Conservation (phyloP, 2,888 invertebrate genomes). For the Aricia artaxerxes region DNA sequence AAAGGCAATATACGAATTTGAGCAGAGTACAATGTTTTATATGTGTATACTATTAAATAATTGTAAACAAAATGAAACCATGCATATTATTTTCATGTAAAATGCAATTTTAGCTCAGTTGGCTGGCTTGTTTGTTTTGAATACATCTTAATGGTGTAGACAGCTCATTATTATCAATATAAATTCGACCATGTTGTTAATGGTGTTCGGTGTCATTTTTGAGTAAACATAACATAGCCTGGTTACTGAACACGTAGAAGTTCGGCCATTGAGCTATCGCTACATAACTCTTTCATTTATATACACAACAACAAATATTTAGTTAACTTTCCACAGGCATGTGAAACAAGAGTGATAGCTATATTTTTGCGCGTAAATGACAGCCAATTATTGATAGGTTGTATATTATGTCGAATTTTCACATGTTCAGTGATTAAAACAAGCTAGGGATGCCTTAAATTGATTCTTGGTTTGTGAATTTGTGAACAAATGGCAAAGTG, state of each 20-base stretch:
- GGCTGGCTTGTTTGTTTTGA: neutral
- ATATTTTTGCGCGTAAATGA: no score
- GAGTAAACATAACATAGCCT: neutral
- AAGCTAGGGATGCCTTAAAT: neutral
- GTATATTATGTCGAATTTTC: neutral
- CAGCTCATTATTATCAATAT: neutral
- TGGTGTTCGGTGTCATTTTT: neutral
- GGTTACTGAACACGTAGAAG: neutral
- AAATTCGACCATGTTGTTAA: neutral
- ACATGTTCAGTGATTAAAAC: neutral
- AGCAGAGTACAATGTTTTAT: constrained; percentile 35
- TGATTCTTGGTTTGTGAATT: neutral
- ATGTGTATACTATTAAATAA: constrained; percentile 35
- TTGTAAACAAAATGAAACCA: constrained; percentile 6
- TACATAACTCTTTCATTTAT: neutral
- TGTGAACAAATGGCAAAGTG: neutral
- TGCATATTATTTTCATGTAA: constrained; percentile 28
- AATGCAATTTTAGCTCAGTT: neutral
- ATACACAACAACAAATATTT: neutral
- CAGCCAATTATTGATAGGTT: no score
- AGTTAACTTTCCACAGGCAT: neutral
- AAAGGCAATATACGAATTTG: constrained; percentile 33
- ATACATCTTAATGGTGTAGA: neutral
- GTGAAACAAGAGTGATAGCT: neutral
- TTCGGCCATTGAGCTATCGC: neutral